Percentiles rank a stretch among this genome's conserved stretches.
Evolutionary conservation across 2,888 invertebrate genomes (phyloP).

Genomic region (Troilus luridus): DNA sequence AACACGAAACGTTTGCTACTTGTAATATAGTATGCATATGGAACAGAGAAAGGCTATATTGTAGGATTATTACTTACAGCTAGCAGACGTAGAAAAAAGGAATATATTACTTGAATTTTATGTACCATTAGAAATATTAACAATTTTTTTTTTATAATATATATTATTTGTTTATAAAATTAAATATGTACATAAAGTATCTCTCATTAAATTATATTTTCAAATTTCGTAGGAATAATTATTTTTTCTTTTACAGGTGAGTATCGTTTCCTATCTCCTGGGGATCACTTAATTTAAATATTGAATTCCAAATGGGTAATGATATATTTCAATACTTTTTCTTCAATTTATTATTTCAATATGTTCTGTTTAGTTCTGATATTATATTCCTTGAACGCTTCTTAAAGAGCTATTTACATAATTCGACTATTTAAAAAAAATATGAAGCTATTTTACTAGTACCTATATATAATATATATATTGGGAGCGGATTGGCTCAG

Average conservation of each 20-base stretch:
- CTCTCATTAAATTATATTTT: neutral
- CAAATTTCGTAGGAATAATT: neutral
- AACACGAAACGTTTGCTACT: neutral
- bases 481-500: too few species aligned
- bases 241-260: conserved; percentile 49
- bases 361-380: too few species aligned
- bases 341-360: neutral
- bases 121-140: neutral
- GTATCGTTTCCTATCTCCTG: neutral
- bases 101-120: neutral
- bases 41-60: neutral
- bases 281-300: neutral
- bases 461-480: too few species aligned
- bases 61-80: neutral
- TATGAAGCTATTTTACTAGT: too few species aligned
- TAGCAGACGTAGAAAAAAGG: neutral
- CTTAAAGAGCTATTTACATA: too few species aligned
- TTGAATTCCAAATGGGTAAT: neutral
- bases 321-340: neutral
- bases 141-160: neutral
- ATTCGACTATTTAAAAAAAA: too few species aligned
- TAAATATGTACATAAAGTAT: neutral
- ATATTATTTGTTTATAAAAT: too few species aligned
- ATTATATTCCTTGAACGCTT: too few species aligned
- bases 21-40: neutral